phyloP scores from a whole-genome alignment of 2,113 vertebrate species.

The Regulus satrapa region DNA sequence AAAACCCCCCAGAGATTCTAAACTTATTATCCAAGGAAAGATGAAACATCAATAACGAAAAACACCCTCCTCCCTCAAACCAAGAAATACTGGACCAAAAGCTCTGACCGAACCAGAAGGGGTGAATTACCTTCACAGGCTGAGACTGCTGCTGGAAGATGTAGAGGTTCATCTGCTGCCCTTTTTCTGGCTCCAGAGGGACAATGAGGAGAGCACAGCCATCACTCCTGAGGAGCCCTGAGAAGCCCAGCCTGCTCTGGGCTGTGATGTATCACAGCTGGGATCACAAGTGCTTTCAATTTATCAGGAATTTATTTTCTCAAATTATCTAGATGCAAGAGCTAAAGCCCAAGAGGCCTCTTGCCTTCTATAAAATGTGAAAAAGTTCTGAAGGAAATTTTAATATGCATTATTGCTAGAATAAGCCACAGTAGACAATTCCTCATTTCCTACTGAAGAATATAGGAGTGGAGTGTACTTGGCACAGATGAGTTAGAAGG shows the following conservation, averaged over 20 bases:
- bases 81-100: not conserved
- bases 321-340: not conserved
- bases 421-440: not conserved
- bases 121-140: not conserved
- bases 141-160: not conserved
- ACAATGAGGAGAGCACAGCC: not conserved
- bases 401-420: not conserved
- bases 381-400: not conserved
- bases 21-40: not conserved
- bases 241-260: not conserved
- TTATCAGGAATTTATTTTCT: not conserved
- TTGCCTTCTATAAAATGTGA: not conserved
- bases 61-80: not conserved
- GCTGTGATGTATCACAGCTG: not conserved
- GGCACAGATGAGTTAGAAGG: not conserved
- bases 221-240: not conserved
- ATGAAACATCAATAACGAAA: not conserved
- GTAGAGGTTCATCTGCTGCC: not conserved
- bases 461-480: not conserved
- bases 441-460: not conserved
- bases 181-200: not conserved
- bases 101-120: not conserved
- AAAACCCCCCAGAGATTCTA: not conserved
- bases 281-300: not conserved
- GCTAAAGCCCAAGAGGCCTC: not conserved